phyloP scores from a whole-genome alignment of 2,113 vertebrate genomes.

The Ramphastos sulfuratus region DNA sequence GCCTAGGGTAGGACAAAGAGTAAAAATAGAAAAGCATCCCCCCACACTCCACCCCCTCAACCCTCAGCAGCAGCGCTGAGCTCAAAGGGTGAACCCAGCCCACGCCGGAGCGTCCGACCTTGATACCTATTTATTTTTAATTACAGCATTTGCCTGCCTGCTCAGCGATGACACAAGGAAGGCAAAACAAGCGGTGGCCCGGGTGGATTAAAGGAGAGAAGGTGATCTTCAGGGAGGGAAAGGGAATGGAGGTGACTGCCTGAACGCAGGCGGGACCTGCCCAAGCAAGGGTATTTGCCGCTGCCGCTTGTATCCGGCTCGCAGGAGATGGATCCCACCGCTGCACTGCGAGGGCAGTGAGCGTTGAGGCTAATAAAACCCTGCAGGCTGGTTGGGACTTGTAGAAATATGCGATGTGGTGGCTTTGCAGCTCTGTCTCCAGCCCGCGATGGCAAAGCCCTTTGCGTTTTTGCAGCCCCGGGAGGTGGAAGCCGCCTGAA shows the following conservation, averaged over 20 bases:
- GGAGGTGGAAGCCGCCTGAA: too few relatives aligned
- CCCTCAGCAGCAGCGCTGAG: too few relatives aligned
- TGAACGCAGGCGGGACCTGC: neutral
- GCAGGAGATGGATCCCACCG: accelerated
- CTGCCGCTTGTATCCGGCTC: accelerated
- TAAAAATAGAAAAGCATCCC: neutral
- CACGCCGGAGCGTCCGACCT: neutral
- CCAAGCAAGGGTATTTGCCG: neutral
- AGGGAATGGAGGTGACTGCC: neutral
- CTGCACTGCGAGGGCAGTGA: accelerated
- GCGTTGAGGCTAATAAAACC: accelerated
- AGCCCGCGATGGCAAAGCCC: accelerated
- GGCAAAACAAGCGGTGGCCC: neutral
- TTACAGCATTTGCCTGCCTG: neutral
- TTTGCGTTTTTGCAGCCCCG: neutral
- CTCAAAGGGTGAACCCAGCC: neutral
- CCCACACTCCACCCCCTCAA: too few relatives aligned
- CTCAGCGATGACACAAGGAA: neutral
- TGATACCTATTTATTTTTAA: neutral
- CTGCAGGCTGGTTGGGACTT: accelerated
- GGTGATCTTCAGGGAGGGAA: neutral
- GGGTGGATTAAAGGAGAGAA: neutral
- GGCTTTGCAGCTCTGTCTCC: neutral
- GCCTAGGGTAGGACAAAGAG: neutral
- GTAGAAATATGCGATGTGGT: accelerated